A percentile compares a stretch with the other conserved stretches of the same genome.
phyloP scores from a whole-genome alignment of 2,797 vertebrate species.

The Oophaga sylvatica region DNA sequence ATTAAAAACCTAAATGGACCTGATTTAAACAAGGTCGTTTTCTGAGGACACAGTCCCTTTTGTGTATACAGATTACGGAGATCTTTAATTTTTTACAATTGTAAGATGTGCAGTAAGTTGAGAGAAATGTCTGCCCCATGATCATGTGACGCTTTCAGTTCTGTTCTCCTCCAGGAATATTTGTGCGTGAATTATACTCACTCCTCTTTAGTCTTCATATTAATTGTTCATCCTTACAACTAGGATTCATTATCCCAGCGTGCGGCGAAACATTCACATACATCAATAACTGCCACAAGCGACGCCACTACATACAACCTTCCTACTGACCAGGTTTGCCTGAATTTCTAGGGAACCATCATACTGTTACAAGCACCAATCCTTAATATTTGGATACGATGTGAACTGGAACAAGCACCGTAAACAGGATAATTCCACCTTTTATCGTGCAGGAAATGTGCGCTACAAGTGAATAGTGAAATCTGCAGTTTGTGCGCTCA shows the following conservation, averaged over 20 bases:
- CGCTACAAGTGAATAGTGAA: constrained; percentile 29
- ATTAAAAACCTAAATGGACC: no score
- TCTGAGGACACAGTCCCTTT: no score
- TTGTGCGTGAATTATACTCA: no score
- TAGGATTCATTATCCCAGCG: background rate
- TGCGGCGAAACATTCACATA: background rate
- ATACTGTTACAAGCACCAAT: background rate
- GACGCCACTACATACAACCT: background rate
- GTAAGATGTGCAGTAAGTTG: no score
- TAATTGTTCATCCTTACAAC: background rate
- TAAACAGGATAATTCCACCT: background rate
- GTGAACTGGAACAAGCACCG: background rate
- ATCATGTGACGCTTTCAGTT: no score
- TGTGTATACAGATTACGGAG: no score
- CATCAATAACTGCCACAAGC: background rate
- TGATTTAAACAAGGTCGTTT: no score
- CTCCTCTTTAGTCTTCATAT: background rate
- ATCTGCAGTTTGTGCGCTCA: constrained; percentile 35
- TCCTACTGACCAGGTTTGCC: background rate
- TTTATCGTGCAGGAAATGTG: constrained; percentile 2
- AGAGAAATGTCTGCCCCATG: no score
- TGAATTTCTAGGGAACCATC: background rate
- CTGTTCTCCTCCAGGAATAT: no score
- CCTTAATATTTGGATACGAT: background rate
- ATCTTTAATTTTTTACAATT: no score